Base-by-base conservation (phyloP, 1,140 invertebrate species). In the Hetaerina americana region DNA sequence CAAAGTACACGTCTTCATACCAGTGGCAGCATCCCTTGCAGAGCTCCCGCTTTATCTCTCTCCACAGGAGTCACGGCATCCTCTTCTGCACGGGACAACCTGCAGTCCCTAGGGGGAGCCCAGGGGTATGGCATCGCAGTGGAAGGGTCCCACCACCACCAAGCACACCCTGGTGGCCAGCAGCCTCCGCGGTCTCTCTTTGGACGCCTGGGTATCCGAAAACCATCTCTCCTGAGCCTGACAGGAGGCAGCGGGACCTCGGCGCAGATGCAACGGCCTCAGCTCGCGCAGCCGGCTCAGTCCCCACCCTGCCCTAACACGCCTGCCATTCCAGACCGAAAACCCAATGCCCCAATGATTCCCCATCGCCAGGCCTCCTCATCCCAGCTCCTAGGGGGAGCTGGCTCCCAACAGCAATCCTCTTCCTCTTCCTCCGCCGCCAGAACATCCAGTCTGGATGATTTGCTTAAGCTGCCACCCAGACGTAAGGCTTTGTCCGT, bases 371-470 rank as follows among this genome's bases (percentile, higher is more conserved):
- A 75, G 72, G 68, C 75, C 75, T 71, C 75, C 71, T 24, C 40
- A 12, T 57, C 3, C 40, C 22, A 12, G 76, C 69, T 70, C 66
- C 28, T 74, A 76, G 72, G 75, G 22, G 26, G 22, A 10, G 69
- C 22, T 70, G 69, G 69, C 29, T 27, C 22, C 26, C 69, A 29
- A 40, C 69, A 70, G 26, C 27, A 40, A 22, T 70, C 15, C 5
- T 25, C 69, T 27, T 27, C 27, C 27, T 27, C 27, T 22, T 40
- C 31, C 27, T 80, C 83, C 72, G 83, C 86, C 80, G 85, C 86
- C 75, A 83, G 89, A 83, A 90, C 90, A 75, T 91, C 91, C 85
- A 90, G 88, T 84, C 87, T 92, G 82, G 90, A 91, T 83, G 90
- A 91, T 86, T 86, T 92, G 79, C 86, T 91, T 84, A 87, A 88